Evolutionary conservation across 2,888 invertebrate species (phyloP).

Genomic region (Troides helena): DNA sequence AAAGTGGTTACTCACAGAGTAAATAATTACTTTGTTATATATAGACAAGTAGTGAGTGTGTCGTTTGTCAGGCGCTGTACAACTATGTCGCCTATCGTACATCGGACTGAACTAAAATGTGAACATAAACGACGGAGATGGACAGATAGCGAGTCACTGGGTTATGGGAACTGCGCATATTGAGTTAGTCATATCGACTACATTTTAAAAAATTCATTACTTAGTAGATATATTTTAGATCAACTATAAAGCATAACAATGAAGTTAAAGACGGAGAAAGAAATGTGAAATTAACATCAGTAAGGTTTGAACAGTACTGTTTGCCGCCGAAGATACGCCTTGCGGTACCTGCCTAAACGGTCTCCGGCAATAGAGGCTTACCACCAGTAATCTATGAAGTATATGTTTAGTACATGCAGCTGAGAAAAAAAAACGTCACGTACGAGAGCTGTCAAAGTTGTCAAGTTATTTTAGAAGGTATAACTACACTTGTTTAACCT

Average conservation of each 20-base stretch:
- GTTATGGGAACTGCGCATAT: slow-evolving; percentile 8
- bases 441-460: no score
- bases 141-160: slow-evolving; percentile 17
- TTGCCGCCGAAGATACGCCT: no score
- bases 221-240: not conserved
- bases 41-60: not conserved
- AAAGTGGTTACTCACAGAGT: no score
- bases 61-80: not conserved
- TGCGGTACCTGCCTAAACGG: no score
- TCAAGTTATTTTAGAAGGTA: not conserved
- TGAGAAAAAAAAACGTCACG: no score
- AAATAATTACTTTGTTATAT: no score
- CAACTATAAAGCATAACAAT: not conserved
- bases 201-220: not conserved
- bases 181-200: not conserved
- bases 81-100: slow-evolving; percentile 1
- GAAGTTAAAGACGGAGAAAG: not conserved
- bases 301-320: no score
- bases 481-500: not conserved
- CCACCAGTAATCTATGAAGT: no score
- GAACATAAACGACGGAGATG: slow-evolving; percentile 10
- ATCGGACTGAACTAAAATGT: slow-evolving; percentile 3
- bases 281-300: no score
- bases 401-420: no score
- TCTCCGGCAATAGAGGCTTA: no score